A percentile compares a stretch with the other conserved stretches of the same genome.
Evolutionary conservation across 2,113 vertebrate genomes (phyloP).

Genomic region (Gymnorhina tibicen): DNA sequence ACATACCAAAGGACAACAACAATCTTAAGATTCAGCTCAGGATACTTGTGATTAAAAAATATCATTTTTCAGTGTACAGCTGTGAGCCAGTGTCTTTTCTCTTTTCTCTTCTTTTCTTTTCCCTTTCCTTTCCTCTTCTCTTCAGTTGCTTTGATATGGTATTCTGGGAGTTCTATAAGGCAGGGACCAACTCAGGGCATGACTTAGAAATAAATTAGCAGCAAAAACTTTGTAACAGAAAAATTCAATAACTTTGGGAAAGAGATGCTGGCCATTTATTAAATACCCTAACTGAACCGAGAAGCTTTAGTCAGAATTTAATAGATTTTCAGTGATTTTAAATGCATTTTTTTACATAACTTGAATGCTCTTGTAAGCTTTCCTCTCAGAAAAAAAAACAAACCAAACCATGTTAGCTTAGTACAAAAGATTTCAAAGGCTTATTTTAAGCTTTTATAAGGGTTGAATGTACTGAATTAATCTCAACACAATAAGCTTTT

Average conservation of each 20-base stretch:
- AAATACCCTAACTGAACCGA: not conserved
- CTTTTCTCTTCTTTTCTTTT: too few relatives aligned
- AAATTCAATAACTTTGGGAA: not conserved
- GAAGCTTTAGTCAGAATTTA: not conserved
- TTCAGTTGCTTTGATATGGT: not conserved
- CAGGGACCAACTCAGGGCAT: not conserved
- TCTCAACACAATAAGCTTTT: constrained; percentile 7
- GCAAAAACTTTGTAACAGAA: not conserved
- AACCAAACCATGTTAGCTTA: not conserved
- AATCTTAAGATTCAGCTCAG: not conserved
- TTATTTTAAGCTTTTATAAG: constrained; percentile 8
- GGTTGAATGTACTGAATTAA: not conserved
- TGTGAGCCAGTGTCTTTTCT: not conserved
- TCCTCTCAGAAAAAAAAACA: not conserved
- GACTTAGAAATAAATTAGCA: not conserved
- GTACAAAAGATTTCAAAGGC: not conserved
- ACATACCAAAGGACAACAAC: not conserved
- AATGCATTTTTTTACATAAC: not conserved
- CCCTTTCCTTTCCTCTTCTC: not conserved
- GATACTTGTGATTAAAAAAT: not conserved
- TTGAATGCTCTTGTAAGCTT: not conserved
- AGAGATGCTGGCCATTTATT: not conserved
- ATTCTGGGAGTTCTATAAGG: not conserved
- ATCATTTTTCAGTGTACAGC: not conserved
- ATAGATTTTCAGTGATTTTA: not conserved